Percentiles rank a stretch among this genome's conserved stretches.
phyloP scores from a whole-genome alignment of 1,140 invertebrate species.

The Bradysia coprophila region DNA sequence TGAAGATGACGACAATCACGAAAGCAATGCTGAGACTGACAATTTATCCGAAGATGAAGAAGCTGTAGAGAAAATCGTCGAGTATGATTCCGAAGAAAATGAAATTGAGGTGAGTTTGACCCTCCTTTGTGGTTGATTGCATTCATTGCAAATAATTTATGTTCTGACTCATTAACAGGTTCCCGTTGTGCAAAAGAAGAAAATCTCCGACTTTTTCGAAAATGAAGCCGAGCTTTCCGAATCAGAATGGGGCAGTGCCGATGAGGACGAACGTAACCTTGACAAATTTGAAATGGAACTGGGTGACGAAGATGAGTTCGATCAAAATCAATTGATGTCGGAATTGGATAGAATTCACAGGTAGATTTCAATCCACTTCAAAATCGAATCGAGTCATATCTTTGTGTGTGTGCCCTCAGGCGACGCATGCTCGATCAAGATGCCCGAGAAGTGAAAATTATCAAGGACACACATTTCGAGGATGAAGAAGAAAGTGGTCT shows the following conservation, averaged over 20 bases:
- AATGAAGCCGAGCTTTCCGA: conserved; percentile 72
- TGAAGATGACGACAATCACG: conserved; percentile 4
- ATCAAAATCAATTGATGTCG: conserved; percentile 35
- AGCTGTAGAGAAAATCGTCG: conserved; percentile 20
- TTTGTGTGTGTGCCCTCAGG: conserved; percentile 18
- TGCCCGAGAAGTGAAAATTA: conserved; percentile 45
- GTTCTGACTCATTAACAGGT: neutral
- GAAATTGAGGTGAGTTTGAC: conserved; percentile 23
- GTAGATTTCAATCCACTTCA: conserved; percentile 19
- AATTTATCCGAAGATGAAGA: no score
- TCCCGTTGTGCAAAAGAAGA: conserved; percentile 24
- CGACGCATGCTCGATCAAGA: conserved; percentile 58
- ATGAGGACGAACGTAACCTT: conserved; percentile 52
- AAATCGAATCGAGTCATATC: neutral
- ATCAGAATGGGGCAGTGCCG: conserved; percentile 51
- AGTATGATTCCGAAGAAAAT: conserved; percentile 56
- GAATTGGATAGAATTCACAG: conserved; percentile 46
- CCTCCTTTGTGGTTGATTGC: no score
- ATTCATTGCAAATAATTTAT: neutral
- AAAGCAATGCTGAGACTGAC: no score
- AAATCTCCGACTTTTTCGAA: conserved; percentile 48
- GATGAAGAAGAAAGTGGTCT: conserved; percentile 61
- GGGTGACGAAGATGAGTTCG: conserved; percentile 49
- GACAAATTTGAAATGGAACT: conserved; percentile 49
- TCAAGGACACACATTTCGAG: conserved; percentile 62